These are phyloP conservation scores for Anoplolepis gracilipes DNA, from an alignment of 1,140 invertebrate genomes.

Conservation along the genomic window DNA sequence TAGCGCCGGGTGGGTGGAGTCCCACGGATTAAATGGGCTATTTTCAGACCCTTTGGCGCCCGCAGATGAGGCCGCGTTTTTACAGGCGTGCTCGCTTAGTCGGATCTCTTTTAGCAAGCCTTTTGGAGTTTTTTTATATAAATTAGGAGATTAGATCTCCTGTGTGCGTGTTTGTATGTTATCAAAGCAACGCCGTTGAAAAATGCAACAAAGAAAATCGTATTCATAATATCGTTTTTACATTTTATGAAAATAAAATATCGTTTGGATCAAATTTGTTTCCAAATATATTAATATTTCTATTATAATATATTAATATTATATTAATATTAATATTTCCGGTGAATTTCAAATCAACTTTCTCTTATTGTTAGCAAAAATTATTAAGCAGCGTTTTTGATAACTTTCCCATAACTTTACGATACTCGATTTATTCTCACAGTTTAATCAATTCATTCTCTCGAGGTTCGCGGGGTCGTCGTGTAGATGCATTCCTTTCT, in stretches of 20 bases:
- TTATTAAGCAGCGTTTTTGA: background rate
- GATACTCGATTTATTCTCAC: conserved; percentile 15
- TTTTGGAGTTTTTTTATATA: conserved; percentile 45
- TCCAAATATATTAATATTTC: no score
- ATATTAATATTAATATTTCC: no score
- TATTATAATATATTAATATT: no score
- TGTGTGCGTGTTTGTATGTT: conserved; percentile 8
- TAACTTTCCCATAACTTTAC: background rate
- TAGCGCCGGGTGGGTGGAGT: conserved; percentile 78
- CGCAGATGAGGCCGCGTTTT: conserved; percentile 55
- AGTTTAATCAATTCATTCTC: conserved; percentile 38
- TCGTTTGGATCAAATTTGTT: background rate
- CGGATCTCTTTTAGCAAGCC: conserved; percentile 32
- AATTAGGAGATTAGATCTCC: conserved; percentile 55
- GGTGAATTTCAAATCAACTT: background rate
- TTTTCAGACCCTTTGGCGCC: conserved; percentile 72
- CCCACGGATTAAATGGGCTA: conserved; percentile 79
- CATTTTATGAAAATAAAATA: conserved; percentile 14
- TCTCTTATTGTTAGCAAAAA: background rate
- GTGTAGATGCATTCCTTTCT: conserved; percentile 30
- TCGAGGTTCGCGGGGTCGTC: conserved; percentile 26
- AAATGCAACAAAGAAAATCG: conserved; percentile 25
- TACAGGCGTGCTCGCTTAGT: conserved; percentile 29
- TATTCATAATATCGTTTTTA: background rate
- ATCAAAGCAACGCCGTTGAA: conserved; percentile 8